These are phyloP conservation scores for Mesoclemmys tuberculata DNA, from an alignment of 2,113 vertebrate species.

Conservation along the genomic window DNA sequence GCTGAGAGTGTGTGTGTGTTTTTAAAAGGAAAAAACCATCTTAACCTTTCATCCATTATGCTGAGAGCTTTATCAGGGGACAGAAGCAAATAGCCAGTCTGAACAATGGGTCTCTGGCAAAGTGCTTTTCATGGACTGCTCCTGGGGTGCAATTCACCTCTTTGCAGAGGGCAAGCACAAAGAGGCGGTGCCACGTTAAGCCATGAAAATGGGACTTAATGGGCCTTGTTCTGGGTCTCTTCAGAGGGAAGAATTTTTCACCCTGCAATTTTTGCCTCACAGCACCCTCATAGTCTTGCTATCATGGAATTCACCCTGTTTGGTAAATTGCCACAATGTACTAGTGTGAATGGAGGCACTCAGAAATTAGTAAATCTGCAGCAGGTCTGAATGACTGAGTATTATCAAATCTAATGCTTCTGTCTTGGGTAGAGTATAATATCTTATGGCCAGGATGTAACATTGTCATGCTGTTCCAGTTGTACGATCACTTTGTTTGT, in stretches of 20 bases:
- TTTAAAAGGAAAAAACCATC: background rate
- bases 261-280: accelerated
- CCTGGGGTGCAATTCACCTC: accelerated
- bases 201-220: background rate
- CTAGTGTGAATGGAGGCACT: background rate
- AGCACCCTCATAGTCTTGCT: background rate
- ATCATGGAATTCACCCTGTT: background rate
- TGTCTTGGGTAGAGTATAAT: background rate
- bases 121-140: slow-evolving; percentile 14
- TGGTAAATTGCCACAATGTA: background rate
- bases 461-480: background rate
- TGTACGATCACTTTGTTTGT: background rate
- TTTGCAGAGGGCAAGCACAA: background rate
- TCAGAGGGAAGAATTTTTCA: background rate
- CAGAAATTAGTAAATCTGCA: background rate
- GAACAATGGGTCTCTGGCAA: slow-evolving; percentile 36
- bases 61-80: slow-evolving; percentile 54
- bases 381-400: background rate
- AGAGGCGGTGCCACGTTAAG: background rate
- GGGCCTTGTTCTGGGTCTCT: background rate
- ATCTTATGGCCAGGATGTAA: background rate
- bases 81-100: slow-evolving; percentile 71
- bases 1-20: slow-evolving; percentile 15
- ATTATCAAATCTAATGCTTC: background rate
- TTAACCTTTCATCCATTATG: slow-evolving; percentile 41